phyloP scores from a whole-genome alignment of 2,113 vertebrate species.

The Pterocles orientalis region DNA sequence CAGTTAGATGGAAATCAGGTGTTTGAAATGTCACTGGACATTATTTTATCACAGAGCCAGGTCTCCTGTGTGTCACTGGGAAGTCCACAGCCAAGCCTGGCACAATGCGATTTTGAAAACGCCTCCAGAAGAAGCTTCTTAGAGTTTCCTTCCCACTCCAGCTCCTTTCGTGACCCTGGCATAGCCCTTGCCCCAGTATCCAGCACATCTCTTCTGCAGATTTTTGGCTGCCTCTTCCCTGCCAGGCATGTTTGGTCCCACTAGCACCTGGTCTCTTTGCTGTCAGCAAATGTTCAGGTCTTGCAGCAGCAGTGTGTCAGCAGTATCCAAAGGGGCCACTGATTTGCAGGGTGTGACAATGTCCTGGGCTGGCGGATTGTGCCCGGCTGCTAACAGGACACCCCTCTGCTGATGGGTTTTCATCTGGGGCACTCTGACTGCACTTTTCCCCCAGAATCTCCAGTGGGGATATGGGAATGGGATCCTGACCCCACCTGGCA shows the following conservation, averaged over 20 bases:
- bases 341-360: background rate
- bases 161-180: background rate
- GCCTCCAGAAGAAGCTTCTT: background rate
- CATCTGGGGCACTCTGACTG: background rate
- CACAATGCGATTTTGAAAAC: background rate
- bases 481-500: background rate
- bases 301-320: background rate
- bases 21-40: background rate
- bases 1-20: background rate
- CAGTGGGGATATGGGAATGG: background rate
- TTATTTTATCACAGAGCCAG: background rate
- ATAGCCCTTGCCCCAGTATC: background rate
- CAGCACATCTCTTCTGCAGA: background rate
- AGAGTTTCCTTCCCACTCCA: background rate
- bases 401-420: background rate
- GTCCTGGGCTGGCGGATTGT: background rate
- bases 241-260: rapidly evolving
- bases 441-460: background rate
- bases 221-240: background rate
- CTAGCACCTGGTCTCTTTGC: rapidly evolving
- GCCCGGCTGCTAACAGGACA: background rate
- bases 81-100: background rate
- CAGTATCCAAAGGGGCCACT: background rate
- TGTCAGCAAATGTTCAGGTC: rapidly evolving
- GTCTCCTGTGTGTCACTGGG: background rate